Conservation (phyloP, 2,797 vertebrate species). For the Coregonus suidteri region DNA sequence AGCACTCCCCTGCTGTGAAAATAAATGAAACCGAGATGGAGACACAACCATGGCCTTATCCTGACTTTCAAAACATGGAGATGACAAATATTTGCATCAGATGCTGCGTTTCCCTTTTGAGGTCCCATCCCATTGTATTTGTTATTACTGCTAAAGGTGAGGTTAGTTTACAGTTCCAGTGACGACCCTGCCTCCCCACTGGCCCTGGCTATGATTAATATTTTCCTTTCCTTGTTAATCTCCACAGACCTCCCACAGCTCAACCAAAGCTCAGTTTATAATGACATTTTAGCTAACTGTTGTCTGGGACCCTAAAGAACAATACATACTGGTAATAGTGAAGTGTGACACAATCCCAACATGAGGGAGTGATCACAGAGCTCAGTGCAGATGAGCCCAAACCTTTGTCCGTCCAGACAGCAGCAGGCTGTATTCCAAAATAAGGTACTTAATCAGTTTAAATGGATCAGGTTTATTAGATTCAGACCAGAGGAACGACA, state of each 20-base stretch:
- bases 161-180: constrained; percentile 11
- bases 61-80: constrained; percentile 9
- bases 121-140: background rate
- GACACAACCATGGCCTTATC: background rate
- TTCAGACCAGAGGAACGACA: constrained; percentile 27
- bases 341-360: constrained; percentile 28
- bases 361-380: background rate
- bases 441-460: constrained; percentile 53
- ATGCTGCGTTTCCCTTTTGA: constrained; percentile 18
- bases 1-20: background rate
- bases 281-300: constrained; percentile 14
- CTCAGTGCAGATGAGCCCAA: constrained; percentile 5
- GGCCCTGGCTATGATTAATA: constrained; percentile 6
- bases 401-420: constrained; percentile 34
- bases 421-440: constrained; percentile 21
- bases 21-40: constrained; percentile 5
- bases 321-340: constrained; percentile 25
- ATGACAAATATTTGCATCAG: constrained; percentile 15
- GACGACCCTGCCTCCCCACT: constrained; percentile 16
- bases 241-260: constrained; percentile 7
- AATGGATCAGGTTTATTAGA: constrained; percentile 55
- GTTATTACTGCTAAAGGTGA: background rate
- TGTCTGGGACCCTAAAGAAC: constrained; percentile 30
- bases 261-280: background rate
- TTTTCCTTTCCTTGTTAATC: constrained; percentile 13